Evolutionary conservation across 2,888 invertebrate species (phyloP), one percentile per base, ranked within the genome.

Genomic region (Uropetala carovei): DNA sequence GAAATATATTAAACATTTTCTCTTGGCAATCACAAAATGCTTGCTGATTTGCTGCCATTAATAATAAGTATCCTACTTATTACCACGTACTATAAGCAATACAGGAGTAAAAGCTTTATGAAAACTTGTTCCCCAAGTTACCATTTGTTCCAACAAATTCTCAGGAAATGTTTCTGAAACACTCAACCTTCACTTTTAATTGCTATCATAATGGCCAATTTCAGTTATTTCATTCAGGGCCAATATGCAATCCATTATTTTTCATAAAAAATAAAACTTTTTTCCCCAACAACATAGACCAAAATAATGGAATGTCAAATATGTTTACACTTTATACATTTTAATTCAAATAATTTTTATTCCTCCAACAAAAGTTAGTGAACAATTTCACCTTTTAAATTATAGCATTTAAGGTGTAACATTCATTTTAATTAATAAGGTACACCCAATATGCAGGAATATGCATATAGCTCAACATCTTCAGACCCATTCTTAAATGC

Each of bases 71-170:
- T 68, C 14, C 89, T 89, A 89, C 89, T 89, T 89, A 89, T 89
- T 89, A 89, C 89, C 89, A 89, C 64, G 43, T 64, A 89, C 89
- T 89, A 89, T 89, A 89, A 89, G 89, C 89, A 89, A 64, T 89
- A 89, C 64, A 89, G 89, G 89, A 89, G 89, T 89, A 89, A 89
- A 89, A 89, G 89, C 89, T 89, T 89, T 89, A 89, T 89, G 89
- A 89, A 89, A 89, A 89, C 89, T 89, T 89, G 89, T 89, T 89
- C 89, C 89, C 89, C 89, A 89, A 89, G 89, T 89, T 89, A 89
- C 89, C 89, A 89, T 89, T 43, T 89, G 60, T 89, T 64, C 89
- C 83, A 83, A 89, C 60, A 60, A 64, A 86, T 64, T 89, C 64
- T 89, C 89, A 89, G 89, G 89, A 89, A 89, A 89, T 89, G 89